These are phyloP conservation scores for Struthidea cinerea DNA, from an alignment of 2,113 vertebrate species.

Conservation along the genomic window DNA sequence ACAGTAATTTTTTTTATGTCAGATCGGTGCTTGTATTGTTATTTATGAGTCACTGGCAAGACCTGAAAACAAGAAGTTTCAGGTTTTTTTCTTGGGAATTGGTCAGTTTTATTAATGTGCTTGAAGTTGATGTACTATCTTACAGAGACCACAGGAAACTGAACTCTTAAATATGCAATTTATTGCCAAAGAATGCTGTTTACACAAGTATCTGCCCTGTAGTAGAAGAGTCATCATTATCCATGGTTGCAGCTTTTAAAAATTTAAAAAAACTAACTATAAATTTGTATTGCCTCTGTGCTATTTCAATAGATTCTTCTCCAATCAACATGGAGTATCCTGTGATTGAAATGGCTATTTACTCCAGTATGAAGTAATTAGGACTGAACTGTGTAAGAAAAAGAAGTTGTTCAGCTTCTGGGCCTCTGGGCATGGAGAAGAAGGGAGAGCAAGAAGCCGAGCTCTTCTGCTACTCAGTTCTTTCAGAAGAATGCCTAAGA, in stretches of 20 bases:
- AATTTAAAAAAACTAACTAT: background rate
- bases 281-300: background rate
- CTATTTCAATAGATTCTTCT: background rate
- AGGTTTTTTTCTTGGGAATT: background rate
- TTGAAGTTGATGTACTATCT: conserved; percentile 13
- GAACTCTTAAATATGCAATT: conserved; percentile 17
- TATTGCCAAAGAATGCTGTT: background rate
- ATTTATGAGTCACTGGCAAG: conserved; percentile 28
- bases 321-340: background rate
- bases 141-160: conserved; percentile 1
- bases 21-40: background rate
- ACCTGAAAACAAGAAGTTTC: conserved; percentile 42
- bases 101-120: conserved; percentile 40
- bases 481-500: background rate
- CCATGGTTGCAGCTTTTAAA: background rate
- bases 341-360: background rate
- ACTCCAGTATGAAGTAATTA: background rate
- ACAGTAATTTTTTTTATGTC: background rate
- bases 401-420: background rate
- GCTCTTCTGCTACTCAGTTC: background rate
- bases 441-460: background rate
- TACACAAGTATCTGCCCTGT: background rate
- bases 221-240: background rate
- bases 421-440: background rate
- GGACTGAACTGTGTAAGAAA: background rate